phyloP scores from a whole-genome alignment of 2,113 vertebrate species.

The Dipodomys ordii region DNA sequence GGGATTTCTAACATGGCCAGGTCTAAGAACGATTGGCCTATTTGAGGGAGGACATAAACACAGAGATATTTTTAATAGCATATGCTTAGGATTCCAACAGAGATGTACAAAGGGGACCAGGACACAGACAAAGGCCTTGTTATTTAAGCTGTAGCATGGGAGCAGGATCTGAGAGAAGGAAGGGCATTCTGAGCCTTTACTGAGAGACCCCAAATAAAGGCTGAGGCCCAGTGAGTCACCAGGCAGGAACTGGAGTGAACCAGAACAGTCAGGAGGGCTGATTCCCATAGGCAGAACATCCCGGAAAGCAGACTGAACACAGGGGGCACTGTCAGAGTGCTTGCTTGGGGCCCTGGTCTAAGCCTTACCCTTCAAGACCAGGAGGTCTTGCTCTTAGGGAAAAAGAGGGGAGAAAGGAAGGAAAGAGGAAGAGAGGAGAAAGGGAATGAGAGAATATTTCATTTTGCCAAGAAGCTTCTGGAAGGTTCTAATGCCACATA shows the following conservation, averaged over 20 bases:
- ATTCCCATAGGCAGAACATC: background rate
- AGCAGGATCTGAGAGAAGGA: background rate
- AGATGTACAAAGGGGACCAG: background rate
- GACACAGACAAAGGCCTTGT: background rate
- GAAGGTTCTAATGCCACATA: background rate
- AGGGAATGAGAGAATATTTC: background rate
- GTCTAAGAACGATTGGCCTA: background rate
- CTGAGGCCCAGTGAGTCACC: constrained; percentile 3
- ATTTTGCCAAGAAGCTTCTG: background rate
- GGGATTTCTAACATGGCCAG: background rate
- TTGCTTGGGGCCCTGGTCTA: background rate
- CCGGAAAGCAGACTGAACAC: background rate
- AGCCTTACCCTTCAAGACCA: background rate
- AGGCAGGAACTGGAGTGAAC: background rate
- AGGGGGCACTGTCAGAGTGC: no score
- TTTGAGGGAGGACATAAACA: background rate
- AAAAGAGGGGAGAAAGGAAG: no score
- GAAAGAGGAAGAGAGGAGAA: no score
- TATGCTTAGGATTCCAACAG: background rate
- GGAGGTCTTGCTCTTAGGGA: background rate
- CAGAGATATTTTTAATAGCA: background rate
- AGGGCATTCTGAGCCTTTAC: background rate
- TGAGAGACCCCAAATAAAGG: background rate
- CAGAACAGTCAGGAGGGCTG: background rate
- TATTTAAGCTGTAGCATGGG: background rate